These are phyloP conservation scores for Strix uralensis DNA, from an alignment of 2,113 vertebrate genomes.

Conservation along the genomic window DNA sequence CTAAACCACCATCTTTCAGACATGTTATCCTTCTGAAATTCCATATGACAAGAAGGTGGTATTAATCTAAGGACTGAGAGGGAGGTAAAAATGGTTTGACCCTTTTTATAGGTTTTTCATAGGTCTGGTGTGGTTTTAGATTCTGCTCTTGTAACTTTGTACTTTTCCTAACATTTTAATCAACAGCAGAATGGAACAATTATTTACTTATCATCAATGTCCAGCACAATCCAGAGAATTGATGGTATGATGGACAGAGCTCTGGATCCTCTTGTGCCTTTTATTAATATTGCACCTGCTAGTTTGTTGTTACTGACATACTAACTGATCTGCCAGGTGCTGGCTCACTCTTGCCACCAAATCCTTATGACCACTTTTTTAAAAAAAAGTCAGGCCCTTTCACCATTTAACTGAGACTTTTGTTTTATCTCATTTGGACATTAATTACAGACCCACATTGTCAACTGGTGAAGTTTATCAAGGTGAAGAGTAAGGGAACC, in stretches of 20 bases:
- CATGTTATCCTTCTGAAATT: not conserved
- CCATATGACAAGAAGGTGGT: not conserved
- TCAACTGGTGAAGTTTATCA: not conserved
- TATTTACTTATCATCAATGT: slow-evolving; percentile 40
- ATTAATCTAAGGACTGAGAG: not conserved
- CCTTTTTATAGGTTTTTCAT: slow-evolving; percentile 6
- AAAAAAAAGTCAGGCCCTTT: not conserved
- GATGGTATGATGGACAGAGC: not conserved
- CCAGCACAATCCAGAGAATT: not conserved
- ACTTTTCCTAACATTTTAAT: slow-evolving; percentile 35
- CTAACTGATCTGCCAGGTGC: not conserved
- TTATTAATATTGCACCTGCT: not conserved
- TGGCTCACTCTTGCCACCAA: not conserved
- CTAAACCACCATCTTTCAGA: not conserved
- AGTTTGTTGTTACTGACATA: not conserved
- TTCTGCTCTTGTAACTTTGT: not conserved
- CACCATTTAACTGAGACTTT: not conserved
- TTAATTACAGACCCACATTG: not conserved
- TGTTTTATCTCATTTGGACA: not conserved
- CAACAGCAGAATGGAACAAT: not conserved
- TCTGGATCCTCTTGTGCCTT: not conserved
- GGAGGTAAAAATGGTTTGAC: not conserved
- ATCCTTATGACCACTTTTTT: not conserved
- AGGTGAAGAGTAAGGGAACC: not conserved
- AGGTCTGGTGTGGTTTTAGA: not conserved